Conservation (phyloP, 2,113 vertebrate species). For the Cheilinus undulatus region DNA sequence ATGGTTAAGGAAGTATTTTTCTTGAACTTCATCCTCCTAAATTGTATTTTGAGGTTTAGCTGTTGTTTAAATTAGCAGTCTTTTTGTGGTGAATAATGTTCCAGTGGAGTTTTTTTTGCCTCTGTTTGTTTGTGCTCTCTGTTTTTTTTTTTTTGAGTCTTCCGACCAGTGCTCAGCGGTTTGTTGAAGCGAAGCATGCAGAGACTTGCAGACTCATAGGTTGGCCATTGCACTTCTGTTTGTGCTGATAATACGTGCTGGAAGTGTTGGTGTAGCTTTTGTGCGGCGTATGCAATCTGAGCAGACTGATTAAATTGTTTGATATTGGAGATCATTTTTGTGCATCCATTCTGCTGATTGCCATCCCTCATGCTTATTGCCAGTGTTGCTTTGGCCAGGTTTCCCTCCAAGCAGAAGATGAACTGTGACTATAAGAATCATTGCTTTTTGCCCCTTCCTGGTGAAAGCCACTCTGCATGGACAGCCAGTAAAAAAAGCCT, state of each 20-base stretch:
- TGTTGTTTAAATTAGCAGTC: no score
- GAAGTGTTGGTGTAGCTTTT: slow-evolving; percentile 12
- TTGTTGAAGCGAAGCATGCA: no score
- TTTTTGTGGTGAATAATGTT: no score
- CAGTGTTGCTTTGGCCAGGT: slow-evolving; percentile 23
- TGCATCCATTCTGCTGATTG: slow-evolving; percentile 43
- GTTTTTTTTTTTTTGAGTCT: no score
- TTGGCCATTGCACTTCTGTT: no score
- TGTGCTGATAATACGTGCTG: slow-evolving; percentile 8
- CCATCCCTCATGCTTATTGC: slow-evolving; percentile 52
- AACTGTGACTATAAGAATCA: slow-evolving; percentile 84
- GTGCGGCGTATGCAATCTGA: slow-evolving; percentile 12
- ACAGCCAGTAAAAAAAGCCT: slow-evolving; percentile 80
- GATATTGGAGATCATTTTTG: slow-evolving; percentile 24
- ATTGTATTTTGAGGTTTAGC: no score
- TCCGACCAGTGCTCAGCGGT: no score
- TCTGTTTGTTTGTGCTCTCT: no score
- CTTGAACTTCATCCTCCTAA: no score
- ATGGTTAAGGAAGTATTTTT: no score
- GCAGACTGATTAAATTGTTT: slow-evolving; percentile 31
- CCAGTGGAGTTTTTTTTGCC: no score
- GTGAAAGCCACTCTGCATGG: slow-evolving; percentile 87
- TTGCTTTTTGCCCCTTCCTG: slow-evolving; percentile 86
- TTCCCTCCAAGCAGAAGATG: slow-evolving; percentile 38
- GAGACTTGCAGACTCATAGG: no score